These are phyloP conservation scores for Drosophila pachea DNA, from an alignment of 1,140 invertebrate species.

Conservation along the genomic window DNA sequence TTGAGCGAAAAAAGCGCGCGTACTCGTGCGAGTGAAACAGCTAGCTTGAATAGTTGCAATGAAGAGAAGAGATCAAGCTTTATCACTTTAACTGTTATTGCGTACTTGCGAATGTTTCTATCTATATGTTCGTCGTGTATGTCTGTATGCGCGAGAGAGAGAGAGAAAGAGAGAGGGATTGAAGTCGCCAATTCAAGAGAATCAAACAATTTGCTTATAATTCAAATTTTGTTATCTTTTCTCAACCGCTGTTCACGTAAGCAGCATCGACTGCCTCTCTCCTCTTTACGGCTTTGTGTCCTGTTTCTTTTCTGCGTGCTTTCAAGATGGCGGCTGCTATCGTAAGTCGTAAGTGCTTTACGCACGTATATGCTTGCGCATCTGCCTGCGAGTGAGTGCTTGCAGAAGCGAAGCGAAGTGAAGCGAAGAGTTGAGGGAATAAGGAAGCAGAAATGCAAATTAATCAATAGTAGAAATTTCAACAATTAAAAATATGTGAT, in stretches of 20 bases:
- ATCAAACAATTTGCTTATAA: conserved; percentile 42
- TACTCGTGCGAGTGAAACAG: not conserved
- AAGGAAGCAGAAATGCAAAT: no score
- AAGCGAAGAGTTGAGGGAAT: not conserved
- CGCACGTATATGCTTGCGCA: not conserved
- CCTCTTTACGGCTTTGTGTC: no score
- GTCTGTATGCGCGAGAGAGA: conserved; percentile 1
- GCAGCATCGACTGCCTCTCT: conserved; percentile 5
- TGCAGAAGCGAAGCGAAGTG: not conserved
- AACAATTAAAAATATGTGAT: no score
- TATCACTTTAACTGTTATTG: conserved; percentile 15
- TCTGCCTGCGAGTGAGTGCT: not conserved
- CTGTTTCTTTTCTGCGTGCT: not conserved
- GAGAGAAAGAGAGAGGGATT: conserved; percentile 6
- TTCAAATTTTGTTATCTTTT: conserved; percentile 36
- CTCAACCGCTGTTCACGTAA: conserved; percentile 20
- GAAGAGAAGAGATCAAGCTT: conserved; percentile 3
- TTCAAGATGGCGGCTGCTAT: conserved; percentile 6
- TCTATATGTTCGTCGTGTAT: not conserved
- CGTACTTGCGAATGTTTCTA: not conserved
- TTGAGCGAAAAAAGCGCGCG: not conserved
- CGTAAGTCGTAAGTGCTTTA: not conserved
- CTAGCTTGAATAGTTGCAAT: not conserved
- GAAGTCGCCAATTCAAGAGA: conserved; percentile 21
- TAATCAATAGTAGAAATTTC: not conserved